Conservation (phyloP, 2,113 vertebrate genomes). For the Lophura nycthemera region DNA sequence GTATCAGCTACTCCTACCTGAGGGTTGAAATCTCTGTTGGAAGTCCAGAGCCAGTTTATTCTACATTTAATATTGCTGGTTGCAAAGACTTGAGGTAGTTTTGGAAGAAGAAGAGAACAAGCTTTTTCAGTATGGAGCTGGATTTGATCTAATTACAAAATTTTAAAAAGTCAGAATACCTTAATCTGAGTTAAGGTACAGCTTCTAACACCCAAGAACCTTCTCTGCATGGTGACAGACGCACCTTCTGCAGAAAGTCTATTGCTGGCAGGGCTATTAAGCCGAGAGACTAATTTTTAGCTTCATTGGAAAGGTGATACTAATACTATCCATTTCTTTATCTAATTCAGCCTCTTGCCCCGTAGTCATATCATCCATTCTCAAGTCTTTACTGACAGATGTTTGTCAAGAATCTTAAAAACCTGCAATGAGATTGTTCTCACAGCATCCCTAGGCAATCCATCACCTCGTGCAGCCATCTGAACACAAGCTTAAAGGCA, state of each 20-base stretch:
- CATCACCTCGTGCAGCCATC: not conserved
- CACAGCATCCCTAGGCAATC: not conserved
- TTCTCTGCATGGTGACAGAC: not conserved
- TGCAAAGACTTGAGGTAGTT: not conserved
- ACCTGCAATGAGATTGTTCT: not conserved
- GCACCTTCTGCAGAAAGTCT: accelerated
- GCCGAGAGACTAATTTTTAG: not conserved
- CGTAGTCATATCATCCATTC: not conserved
- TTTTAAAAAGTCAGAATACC: not conserved
- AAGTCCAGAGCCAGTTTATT: not conserved
- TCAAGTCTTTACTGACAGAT: not conserved
- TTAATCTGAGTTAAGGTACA: not conserved
- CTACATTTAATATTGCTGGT: not conserved
- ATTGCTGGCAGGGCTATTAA: not conserved
- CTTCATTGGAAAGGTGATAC: not conserved
- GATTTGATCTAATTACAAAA: not conserved
- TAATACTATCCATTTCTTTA: not conserved
- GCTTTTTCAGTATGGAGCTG: not conserved
- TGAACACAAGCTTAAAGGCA: not conserved
- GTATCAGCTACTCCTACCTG: not conserved
- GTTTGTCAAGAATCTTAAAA: not conserved
- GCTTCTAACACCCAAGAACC: not conserved
- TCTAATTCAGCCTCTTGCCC: not conserved
- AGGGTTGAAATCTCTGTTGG: not conserved
- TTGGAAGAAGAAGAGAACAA: not conserved